These are phyloP conservation scores for Bemisia tabaci DNA, from an alignment of 1,140 invertebrate genomes.

Conservation along the genomic window DNA sequence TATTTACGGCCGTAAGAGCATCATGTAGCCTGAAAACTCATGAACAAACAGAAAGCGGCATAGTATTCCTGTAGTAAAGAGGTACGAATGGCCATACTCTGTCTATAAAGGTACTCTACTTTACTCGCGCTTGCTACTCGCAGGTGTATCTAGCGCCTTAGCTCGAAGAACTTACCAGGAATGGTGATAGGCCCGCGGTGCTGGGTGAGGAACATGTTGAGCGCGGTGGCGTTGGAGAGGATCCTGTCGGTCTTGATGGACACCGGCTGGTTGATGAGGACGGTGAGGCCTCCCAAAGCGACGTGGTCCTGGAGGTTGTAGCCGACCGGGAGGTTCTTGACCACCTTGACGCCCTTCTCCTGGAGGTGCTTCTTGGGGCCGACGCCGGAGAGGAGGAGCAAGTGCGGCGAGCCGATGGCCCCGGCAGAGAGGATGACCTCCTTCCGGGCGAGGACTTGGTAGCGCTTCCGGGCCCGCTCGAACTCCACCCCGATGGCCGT, in stretches of 20 bases:
- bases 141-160: too few species aligned
- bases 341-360: constrained; percentile 39
- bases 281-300: constrained; percentile 49
- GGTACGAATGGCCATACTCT: too few species aligned
- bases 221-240: constrained; percentile 21
- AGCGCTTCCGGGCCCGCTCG: constrained; percentile 34
- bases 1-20: too few species aligned
- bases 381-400: constrained; percentile 69
- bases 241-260: constrained; percentile 18
- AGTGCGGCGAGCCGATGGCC: constrained; percentile 55
- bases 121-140: too few species aligned
- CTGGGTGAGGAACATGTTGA: constrained; percentile 35
- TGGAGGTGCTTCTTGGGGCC: constrained; percentile 54
- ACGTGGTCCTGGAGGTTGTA: constrained; percentile 69
- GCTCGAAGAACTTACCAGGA: too few species aligned
- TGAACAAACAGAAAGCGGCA: too few species aligned
- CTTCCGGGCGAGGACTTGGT: constrained; percentile 43
- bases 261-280: constrained; percentile 40
- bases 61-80: too few species aligned
- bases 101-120: too few species aligned
- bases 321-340: constrained; percentile 59
- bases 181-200: constrained; percentile 54
- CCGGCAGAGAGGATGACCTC: constrained; percentile 67
- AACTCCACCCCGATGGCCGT: constrained; percentile 48
- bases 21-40: too few species aligned